Evolutionary conservation across 23 tunicate species (phyloP).

Genomic region (Botrylloides violaceus): DNA sequence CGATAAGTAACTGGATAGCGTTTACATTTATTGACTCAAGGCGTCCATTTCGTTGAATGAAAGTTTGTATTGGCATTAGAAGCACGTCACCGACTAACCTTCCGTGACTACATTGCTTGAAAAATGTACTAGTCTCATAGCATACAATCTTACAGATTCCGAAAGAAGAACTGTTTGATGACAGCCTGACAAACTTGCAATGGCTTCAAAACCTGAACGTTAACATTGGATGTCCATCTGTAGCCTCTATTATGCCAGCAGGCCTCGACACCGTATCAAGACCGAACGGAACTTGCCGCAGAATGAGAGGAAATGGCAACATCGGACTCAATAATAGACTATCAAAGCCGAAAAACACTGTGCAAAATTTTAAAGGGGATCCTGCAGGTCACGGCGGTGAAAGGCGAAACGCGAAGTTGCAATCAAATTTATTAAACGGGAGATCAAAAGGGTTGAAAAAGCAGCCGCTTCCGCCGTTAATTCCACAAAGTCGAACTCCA

Average conservation of each 20-base stretch:
- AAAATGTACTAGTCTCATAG: background rate
- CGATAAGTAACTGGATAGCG: background rate
- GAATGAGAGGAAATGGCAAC: background rate
- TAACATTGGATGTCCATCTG: slow-evolving; percentile 47
- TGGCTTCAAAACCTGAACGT: slow-evolving; percentile 92
- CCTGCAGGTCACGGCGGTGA: slow-evolving; percentile 5
- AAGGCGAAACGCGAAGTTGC: slow-evolving; percentile 8
- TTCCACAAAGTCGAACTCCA: slow-evolving; percentile 30
- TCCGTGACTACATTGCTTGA: background rate
- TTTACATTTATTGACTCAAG: background rate
- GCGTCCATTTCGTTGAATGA: background rate
- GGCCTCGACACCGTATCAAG: background rate
- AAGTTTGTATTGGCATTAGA: background rate
- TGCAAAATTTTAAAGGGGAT: background rate
- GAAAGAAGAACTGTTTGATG: slow-evolving; percentile 59
- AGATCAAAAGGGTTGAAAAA: slow-evolving; percentile 11
- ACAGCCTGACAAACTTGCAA: slow-evolving; percentile 84
- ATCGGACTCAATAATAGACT: background rate
- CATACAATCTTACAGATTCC: slow-evolving; percentile 18
- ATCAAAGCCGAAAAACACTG: background rate
- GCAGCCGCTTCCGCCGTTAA: slow-evolving; percentile 20
- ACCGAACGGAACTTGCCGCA: background rate
- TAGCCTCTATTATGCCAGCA: background rate
- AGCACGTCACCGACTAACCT: background rate
- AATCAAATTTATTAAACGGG: slow-evolving; percentile 14